Evolutionary conservation across 2,797 vertebrate species (phyloP).

Genomic region (Ataeniobius toweri): DNA sequence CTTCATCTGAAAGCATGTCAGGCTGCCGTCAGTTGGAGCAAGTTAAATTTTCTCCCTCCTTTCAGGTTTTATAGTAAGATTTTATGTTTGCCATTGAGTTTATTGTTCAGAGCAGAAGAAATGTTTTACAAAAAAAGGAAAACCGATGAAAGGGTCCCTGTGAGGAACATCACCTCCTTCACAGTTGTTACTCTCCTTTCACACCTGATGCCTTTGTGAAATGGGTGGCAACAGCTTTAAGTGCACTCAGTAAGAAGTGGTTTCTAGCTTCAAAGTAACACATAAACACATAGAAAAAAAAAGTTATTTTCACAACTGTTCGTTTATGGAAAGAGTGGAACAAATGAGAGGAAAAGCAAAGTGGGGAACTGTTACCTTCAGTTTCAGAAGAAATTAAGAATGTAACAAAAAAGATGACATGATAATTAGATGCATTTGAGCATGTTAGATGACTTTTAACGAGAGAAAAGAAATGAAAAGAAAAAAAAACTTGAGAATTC

Average conservation of each 20-base stretch:
- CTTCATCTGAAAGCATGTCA: not conserved
- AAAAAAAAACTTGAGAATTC: slow-evolving; percentile 12
- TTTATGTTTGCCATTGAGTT: not conserved
- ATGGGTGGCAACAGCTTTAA: slow-evolving; percentile 32
- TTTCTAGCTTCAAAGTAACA: slow-evolving; percentile 9
- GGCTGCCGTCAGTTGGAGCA: slow-evolving; percentile 1
- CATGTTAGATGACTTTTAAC: slow-evolving; percentile 19
- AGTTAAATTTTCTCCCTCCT: not conserved
- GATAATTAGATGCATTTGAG: slow-evolving; percentile 20
- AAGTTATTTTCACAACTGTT: slow-evolving; percentile 35
- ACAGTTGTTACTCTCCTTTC: slow-evolving; percentile 21
- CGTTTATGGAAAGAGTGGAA: slow-evolving; percentile 20
- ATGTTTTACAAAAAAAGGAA: slow-evolving; percentile 12
- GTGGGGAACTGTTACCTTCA: slow-evolving; percentile 11
- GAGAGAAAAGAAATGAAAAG: not conserved
- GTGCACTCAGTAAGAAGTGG: slow-evolving; percentile 8
- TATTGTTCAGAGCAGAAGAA: not conserved
- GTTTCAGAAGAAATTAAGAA: slow-evolving; percentile 20
- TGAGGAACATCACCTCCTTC: slow-evolving; percentile 27
- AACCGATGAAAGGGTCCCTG: slow-evolving; percentile 1
- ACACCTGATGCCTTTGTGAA: slow-evolving; percentile 36
- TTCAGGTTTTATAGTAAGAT: not conserved
- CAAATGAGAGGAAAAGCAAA: slow-evolving; percentile 19
- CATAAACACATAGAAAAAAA: slow-evolving; percentile 13
- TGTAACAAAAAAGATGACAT: slow-evolving; percentile 21